Evolutionary conservation across 2,113 vertebrate species (phyloP), one percentile per base, ranked within the genome.

Genomic region (Plestiodon gilberti): DNA sequence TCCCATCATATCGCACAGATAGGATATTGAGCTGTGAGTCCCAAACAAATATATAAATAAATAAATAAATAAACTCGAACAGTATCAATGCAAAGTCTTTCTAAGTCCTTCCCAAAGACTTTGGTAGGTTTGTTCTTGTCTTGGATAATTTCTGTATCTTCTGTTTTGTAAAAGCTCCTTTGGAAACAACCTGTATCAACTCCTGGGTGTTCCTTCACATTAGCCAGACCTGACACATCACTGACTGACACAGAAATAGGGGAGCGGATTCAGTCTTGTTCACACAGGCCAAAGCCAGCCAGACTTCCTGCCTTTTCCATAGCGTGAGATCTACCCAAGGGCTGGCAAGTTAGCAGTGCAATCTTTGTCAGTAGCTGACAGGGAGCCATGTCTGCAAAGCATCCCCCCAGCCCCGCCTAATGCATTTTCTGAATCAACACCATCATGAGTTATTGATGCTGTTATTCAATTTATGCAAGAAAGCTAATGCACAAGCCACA

Each of bases 161-260:
- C 80, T 70, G 69, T 71, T 70, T 35, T 71, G 33, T 13, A 71
- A 71, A 71, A 35, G 4, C 33, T 71, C n/a, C 64, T 35, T 52
- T 69, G 28, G 40, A 55, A 77, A 77, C 43, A 35, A 65, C 35
- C 22, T 70, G n/a, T 52, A 85, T 61, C 28, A 91, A 82, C 85
- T 71, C 6, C 18, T 23, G 43, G 4, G 11, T 79, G 6, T 64
- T 80, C 25, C 48, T 75, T 75, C 43, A 76, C 61, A 81, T 57
- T 89, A 62, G 38, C 52, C 5, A 78, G 18, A 70, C 64, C 73
- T 77, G 28, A 48, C 86, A 87, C 0, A 81, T 67, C 8, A 10
- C 38, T 22, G 61, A 61, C 33, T n/a, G 57, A 22, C 65, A 82
- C 14, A 75, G 77, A 76, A 73, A 69, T 28, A 22, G 6, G n/a